A percentile compares a stretch with the other conserved stretches of the same genome.
Conservation (phyloP, 2,888 invertebrate genomes). For the Allophyes oxyacanthae region DNA sequence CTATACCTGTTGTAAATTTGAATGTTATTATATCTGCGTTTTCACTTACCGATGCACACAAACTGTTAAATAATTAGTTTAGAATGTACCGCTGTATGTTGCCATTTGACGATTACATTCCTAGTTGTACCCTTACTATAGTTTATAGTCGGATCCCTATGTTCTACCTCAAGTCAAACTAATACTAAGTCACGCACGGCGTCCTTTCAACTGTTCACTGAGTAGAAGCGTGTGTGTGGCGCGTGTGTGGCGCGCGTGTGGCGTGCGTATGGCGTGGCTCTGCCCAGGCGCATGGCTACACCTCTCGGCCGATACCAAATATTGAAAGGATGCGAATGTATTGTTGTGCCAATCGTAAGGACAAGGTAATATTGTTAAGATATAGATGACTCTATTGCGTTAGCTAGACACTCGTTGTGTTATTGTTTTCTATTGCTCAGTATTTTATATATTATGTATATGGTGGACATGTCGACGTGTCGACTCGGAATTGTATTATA, state of each 20-base stretch:
- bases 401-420: slow-evolving; percentile 82
- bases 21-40: slow-evolving; percentile 56
- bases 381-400: slow-evolving; percentile 83
- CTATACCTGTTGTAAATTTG: slow-evolving; percentile 51
- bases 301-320: slow-evolving; percentile 79
- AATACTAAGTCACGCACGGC: slow-evolving; percentile 84
- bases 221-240: slow-evolving; percentile 46
- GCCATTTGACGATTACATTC: slow-evolving; percentile 86
- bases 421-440: slow-evolving; percentile 88
- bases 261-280: slow-evolving; percentile 39
- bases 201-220: slow-evolving; percentile 70
- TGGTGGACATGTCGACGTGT: slow-evolving; percentile 73
- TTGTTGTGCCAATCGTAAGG: slow-evolving; percentile 86
- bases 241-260: slow-evolving; percentile 40
- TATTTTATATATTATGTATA: slow-evolving; percentile 80
- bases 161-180: slow-evolving; percentile 88
- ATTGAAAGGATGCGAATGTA: slow-evolving; percentile 79
- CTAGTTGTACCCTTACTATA: slow-evolving; percentile 84
- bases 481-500: slow-evolving; percentile 87
- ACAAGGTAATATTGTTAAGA: slow-evolving; percentile 87
- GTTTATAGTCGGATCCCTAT: slow-evolving; percentile 84
- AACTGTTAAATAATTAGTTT: slow-evolving; percentile 76
- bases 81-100: slow-evolving; percentile 83
- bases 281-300: slow-evolving; percentile 43
- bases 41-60: slow-evolving; percentile 68